These are phyloP conservation scores for Sminthopsis crassicaudata DNA, from an alignment of 2,113 vertebrate species.

Conservation along the genomic window DNA sequence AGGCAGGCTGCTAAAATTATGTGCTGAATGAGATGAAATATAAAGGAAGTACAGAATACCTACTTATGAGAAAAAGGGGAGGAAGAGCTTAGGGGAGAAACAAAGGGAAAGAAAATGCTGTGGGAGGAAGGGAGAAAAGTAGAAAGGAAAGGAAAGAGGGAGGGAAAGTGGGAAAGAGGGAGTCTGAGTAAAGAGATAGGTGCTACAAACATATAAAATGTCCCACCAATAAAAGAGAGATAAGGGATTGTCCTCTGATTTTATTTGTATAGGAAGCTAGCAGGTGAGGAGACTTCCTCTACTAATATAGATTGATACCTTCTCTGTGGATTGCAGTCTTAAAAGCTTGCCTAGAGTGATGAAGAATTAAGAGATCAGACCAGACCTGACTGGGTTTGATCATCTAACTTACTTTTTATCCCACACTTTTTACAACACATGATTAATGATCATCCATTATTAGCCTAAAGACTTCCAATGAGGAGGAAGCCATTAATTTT, in stretches of 20 bases:
- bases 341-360: not conserved
- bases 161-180: not conserved
- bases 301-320: not conserved
- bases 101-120: not conserved
- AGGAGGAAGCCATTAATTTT: too few species aligned
- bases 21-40: not conserved
- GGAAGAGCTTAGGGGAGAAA: not conserved
- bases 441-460: not conserved
- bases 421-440: too few species aligned
- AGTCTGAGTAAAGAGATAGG: not conserved
- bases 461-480: not conserved
- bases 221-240: conserved; percentile 18
- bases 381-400: not conserved
- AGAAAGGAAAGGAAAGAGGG: not conserved
- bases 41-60: not conserved
- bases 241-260: not conserved
- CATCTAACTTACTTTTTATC: not conserved
- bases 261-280: not conserved
- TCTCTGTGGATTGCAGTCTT: not conserved
- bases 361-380: not conserved
- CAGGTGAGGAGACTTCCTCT: not conserved
- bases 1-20: conserved; percentile 4
- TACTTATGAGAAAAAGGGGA: not conserved
- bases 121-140: not conserved
- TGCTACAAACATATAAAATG: not conserved